These are phyloP conservation scores for Teleopsis dalmanni DNA, from an alignment of 1,140 invertebrate species.

Conservation along the genomic window DNA sequence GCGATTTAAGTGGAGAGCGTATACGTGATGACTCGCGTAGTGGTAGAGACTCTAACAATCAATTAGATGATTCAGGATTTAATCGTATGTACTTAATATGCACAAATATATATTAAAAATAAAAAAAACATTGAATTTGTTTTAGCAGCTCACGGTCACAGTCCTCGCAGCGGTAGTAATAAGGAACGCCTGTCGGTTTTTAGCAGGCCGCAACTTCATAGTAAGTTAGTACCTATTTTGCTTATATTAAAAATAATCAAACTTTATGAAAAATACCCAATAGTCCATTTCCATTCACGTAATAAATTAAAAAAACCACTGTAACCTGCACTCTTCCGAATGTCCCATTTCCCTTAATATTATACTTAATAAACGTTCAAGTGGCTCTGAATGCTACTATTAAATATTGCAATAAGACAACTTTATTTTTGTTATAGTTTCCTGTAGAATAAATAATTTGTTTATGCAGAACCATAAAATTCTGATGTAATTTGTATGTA, in stretches of 20 bases:
- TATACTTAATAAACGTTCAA: no score
- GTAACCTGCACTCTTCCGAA: no score
- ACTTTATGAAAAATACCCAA: background rate
- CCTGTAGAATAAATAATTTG: no score
- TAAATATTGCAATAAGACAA: no score
- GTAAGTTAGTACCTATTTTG: conserved; percentile 51
- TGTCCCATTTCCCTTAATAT: no score
- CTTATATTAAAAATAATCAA: no score
- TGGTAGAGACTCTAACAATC: conserved; percentile 46
- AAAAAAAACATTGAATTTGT: conserved; percentile 18
- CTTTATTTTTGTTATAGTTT: no score
- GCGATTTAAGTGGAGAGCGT: conserved; percentile 42
- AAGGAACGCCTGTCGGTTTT: conserved; percentile 31
- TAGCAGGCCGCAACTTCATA: conserved; percentile 52
- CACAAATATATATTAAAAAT: background rate
- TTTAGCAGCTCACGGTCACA: conserved; percentile 21
- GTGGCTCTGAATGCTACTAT: no score
- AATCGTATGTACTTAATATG: conserved; percentile 12
- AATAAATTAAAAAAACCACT: no score
- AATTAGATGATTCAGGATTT: conserved; percentile 47
- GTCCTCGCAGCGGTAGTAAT: conserved; percentile 19
- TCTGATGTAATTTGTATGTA: conserved; percentile 7
- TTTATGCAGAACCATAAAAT: no score
- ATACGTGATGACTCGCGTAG: conserved; percentile 30
- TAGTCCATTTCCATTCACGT: no score